Evolutionary conservation across 37 sponge, comb jelly and placozoan genomes (phyloP), one percentile per base, ranked within the genome.

Genomic region (Dysidea cf. avara): DNA sequence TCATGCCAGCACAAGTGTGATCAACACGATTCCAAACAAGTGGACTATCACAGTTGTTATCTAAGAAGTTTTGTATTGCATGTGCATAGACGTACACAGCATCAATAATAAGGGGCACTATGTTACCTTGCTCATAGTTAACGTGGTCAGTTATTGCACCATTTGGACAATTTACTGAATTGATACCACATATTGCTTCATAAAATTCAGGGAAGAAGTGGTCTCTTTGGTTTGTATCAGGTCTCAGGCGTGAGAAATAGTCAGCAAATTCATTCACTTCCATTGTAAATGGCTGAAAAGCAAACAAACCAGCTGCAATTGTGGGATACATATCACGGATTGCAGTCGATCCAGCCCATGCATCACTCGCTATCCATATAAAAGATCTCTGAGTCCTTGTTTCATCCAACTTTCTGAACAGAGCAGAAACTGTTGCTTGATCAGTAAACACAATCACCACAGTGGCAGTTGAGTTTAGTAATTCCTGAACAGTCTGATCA

Each of bases 321-420:
- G 58, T 53, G 50, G 39, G 50, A 34, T 60, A 74, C 30, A 61
- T 49, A 29, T 54, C 21, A 0, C 62, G 71, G 0, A 86, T 59
- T 47, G 9, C 39, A 17, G 67, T 66, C 1, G 92, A 91, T 0
- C 39, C 31, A 3, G 86, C 84, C 97, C 97, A 96, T 0, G 77
- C 72, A 71, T 96, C 97, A 38, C 88, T 87, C 0, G 89, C 97
- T 28, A 96, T 89, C 83, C 84, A 95, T 17, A 70, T 67, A 37
- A 95, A 87, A 6, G 61, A 49, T 2, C 69, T 28, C 12, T 22
- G 16, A 33, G 28, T 17, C 22, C 38, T 53, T 0, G 40, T 43
- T 22, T 64, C 13, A n/a, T 30, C 13, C 14, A 81, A 9, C 1
- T 28, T 26, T 0, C n/a, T 31, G 16, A 82, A 60, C 3, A 88